These are phyloP conservation scores for Aphelocoma californica DNA, from an alignment of 2,797 vertebrate species.

Conservation along the genomic window DNA sequence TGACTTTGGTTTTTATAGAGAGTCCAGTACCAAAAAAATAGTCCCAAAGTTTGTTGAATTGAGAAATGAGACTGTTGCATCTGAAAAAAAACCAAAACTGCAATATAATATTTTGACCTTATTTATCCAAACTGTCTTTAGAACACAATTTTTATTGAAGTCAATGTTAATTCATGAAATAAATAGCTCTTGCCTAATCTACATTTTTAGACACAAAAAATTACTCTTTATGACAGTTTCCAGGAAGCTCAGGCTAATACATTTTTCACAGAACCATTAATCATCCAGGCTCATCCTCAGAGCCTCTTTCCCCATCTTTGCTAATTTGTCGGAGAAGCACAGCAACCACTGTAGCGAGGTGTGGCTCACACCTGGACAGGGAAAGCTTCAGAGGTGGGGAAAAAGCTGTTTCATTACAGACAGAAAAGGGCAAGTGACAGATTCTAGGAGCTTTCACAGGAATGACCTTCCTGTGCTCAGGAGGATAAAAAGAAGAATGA, in stretches of 20 bases:
- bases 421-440: not conserved
- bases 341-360: not conserved
- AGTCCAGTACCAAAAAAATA: not conserved
- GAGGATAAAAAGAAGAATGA: not conserved
- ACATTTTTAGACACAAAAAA: not conserved
- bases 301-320: not conserved
- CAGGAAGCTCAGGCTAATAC: not conserved
- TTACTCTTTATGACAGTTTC: not conserved
- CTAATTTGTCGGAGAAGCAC: not conserved
- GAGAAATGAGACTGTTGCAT: not conserved
- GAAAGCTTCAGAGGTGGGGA: not conserved
- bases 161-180: not conserved
- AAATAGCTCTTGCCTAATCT: not conserved
- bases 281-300: not conserved
- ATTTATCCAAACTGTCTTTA: not conserved
- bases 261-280: slow-evolving; percentile 21
- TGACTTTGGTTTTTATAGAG: not conserved
- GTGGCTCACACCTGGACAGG: not conserved
- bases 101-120: not conserved
- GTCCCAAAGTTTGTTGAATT: not conserved
- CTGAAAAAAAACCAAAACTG: too few relatives aligned
- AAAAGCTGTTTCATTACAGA: not conserved
- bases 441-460: not conserved
- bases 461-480: not conserved
- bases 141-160: not conserved